phyloP scores from a whole-genome alignment of 2,888 invertebrate species.

The Octodonta nipae region DNA sequence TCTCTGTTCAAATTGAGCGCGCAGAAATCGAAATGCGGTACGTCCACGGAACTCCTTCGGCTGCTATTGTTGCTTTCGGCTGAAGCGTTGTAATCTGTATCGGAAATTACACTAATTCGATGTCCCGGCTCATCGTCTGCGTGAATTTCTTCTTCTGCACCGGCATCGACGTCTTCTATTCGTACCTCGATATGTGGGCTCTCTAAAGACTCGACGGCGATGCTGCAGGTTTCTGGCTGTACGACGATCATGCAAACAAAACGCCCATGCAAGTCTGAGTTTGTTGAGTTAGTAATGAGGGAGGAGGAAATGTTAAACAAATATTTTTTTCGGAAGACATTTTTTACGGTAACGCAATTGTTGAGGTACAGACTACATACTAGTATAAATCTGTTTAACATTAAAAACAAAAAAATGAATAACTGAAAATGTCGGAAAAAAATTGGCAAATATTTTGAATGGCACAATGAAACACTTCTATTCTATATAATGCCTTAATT shows the following conservation, averaged over 20 bases:
- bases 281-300: neutral
- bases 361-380: too few relatives aligned
- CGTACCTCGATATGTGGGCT: conserved; percentile 2
- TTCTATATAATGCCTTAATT: too few relatives aligned
- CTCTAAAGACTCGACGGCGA: conserved; percentile 12
- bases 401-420: too few relatives aligned
- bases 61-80: conserved; percentile 31
- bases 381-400: too few relatives aligned
- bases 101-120: conserved; percentile 16
- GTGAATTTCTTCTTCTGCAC: neutral
- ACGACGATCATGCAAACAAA: conserved; percentile 29
- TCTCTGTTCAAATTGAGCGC: neutral
- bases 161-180: neutral
- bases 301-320: too few relatives aligned
- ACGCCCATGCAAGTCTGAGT: conserved; percentile 20
- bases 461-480: too few relatives aligned
- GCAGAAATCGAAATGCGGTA: conserved; percentile 13
- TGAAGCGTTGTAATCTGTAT: conserved; percentile 33
- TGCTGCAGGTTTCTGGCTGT: conserved; percentile 10
- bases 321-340: neutral
- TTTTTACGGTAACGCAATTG: too few relatives aligned
- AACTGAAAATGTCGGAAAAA: too few relatives aligned
- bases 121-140: neutral
- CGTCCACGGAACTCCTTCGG: conserved; percentile 19
- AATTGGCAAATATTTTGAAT: too few relatives aligned